Evolutionary conservation across 1,140 invertebrate genomes (phyloP), one percentile per base, ranked within the genome.

Genomic region (Carposina sasakii): DNA sequence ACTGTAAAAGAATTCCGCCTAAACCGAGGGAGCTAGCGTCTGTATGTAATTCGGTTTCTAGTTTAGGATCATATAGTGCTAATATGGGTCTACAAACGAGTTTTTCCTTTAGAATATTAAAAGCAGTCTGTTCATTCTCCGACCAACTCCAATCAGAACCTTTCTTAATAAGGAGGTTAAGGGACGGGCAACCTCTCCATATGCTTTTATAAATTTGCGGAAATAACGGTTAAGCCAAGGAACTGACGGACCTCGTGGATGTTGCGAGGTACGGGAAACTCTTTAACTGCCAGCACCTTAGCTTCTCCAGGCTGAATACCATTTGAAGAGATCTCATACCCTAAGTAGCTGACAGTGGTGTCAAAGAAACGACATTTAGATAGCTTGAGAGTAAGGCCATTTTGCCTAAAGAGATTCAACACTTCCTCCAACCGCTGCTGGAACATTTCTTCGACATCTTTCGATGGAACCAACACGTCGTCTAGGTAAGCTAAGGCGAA

Each of bases 361-460:
- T 39, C 36, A 22, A 39, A 39, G 20, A 39, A 39, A 21, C 36
- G 17, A 21, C 36, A 39, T 21, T 39, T 39, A 21, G 36, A 39
- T 12, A 39, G 15, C n/a, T 39, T 39, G 2, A 39, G 17, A 12
- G 36, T 39, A 39, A 39, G 20, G 9, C 20, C 9, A 12, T 39
- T 39, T 12, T 20, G 19, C 12, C 36, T 17, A 12, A 39, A 39
- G 13, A 39, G 36, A 21, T 39, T 39, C 9, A 39, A 15, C 8
- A 39, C 36, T 6, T 39, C 36, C n/a, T 39, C 36, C 19, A 39
- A 21, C 15, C 36, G 20, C 1, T n/a, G n/a, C n/a, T 1, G 2
- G 10, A 39, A 22, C 22, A 17, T 20, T 2, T 39, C 19, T 22
- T 21, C 36, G 1, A 39, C 5, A 22, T 39, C 36, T 9, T 12